Evolutionary conservation across 2,797 vertebrate species (phyloP).

Genomic region (Oreochromis mossambicus): DNA sequence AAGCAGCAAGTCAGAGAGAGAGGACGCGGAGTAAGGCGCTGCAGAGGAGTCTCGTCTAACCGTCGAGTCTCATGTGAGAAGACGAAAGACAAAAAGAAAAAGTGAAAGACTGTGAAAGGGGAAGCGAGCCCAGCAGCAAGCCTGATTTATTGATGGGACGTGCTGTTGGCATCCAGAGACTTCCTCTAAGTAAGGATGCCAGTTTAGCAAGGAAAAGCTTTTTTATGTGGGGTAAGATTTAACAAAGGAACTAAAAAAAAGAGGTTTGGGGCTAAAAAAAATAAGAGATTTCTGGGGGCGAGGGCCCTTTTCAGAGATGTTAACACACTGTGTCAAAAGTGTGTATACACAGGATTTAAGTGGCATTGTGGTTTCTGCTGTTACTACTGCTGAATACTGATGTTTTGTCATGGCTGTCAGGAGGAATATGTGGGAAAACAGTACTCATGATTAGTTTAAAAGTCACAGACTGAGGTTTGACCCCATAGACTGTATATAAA

Average conservation of each 20-base stretch:
- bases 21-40: neutral
- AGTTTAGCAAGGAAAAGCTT: conserved; percentile 12
- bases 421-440: neutral
- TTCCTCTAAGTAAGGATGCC: conserved; percentile 48
- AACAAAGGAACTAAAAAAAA: neutral
- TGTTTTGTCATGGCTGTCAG: neutral
- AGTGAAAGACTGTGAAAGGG: conserved; percentile 39
- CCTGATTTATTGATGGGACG: conserved; percentile 62
- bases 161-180: conserved; percentile 24
- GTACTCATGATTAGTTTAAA: neutral
- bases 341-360: neutral
- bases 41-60: neutral
- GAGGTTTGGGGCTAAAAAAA: neutral
- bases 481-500: neutral
- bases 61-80: neutral
- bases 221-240: conserved; percentile 16
- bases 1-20: neutral
- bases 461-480: neutral
- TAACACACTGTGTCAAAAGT: neutral
- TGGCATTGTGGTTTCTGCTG: neutral
- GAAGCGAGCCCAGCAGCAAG: conserved; percentile 39
- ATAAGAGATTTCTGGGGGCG: neutral
- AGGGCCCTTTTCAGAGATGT: neutral
- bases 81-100: conserved; percentile 6
- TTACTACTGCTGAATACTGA: neutral